Percentiles rank a stretch among this genome's conserved stretches.
phyloP scores from a whole-genome alignment of 2,888 invertebrate species.

The Lochmaea capreae region DNA sequence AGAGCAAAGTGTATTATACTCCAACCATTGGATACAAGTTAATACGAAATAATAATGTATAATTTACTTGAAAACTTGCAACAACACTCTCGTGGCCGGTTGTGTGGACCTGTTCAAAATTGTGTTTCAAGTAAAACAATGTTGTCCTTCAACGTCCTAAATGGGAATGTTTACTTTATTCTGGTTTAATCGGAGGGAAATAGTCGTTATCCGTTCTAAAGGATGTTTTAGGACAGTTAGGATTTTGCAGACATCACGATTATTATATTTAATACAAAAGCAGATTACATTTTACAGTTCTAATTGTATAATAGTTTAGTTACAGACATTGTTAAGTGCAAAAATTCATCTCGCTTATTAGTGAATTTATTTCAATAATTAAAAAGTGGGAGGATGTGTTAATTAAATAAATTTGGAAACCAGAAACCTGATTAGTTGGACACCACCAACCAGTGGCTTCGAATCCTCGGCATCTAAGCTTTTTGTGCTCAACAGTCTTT shows the following conservation, averaged over 20 bases:
- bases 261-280: neutral
- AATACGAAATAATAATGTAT: neutral
- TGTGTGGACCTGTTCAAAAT: neutral
- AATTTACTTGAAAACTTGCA: neutral
- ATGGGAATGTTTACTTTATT: neutral
- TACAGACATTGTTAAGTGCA: too few relatives aligned
- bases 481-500: too few relatives aligned
- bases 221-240: neutral
- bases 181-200: neutral
- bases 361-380: too few relatives aligned
- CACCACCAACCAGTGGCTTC: too few relatives aligned
- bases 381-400: too few relatives aligned
- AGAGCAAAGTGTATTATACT: conserved; percentile 9
- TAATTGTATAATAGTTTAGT: too few relatives aligned
- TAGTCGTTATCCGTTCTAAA: neutral
- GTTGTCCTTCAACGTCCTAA: neutral
- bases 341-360: too few relatives aligned
- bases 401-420: too few relatives aligned
- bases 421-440: too few relatives aligned
- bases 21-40: neutral
- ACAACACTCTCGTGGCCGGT: neutral
- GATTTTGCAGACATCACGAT: neutral
- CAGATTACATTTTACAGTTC: neutral
- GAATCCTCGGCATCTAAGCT: too few relatives aligned
- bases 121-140: neutral